These are phyloP conservation scores for Stylophora pistillata DNA, from an alignment of 64 coral and sea anemone species.

Conservation along the genomic window DNA sequence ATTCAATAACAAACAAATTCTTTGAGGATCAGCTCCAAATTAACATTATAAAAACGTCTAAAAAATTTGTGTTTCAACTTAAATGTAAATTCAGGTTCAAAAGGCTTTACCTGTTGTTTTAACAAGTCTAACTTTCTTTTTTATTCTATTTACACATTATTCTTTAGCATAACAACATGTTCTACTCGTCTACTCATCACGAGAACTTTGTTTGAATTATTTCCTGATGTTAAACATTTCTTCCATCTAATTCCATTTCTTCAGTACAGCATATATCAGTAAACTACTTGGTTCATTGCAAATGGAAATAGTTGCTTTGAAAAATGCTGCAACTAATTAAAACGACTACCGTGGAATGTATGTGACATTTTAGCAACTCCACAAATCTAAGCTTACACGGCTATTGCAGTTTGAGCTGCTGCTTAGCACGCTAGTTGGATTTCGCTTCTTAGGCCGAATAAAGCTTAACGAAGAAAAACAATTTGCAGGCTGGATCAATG, in stretches of 20 bases:
- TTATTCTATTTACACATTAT: no score
- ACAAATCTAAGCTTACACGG: background rate
- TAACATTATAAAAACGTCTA: background rate
- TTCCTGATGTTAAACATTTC: background rate
- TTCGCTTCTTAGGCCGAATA: no score
- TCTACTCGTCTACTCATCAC: background rate
- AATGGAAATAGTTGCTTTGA: background rate
- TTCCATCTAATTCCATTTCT: no score
- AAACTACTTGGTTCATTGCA: background rate
- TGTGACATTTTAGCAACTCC: constrained; percentile 1
- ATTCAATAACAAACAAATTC: no score
- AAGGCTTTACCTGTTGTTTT: background rate
- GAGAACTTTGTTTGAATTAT: constrained; percentile 9
- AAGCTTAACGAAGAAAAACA: no score
- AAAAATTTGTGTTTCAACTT: background rate
- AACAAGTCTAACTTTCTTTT: no score
- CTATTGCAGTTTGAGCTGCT: no score
- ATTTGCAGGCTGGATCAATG: background rate
- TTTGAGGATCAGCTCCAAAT: no score
- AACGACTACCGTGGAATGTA: constrained; percentile 33
- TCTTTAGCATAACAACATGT: background rate
- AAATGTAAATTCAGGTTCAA: no score
- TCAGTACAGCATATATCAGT: background rate
- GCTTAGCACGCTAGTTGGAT: no score
- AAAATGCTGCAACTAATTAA: constrained; percentile 1